Evolutionary conservation across 1,140 invertebrate genomes (phyloP).

Genomic region (Solenopsis invicta): DNA sequence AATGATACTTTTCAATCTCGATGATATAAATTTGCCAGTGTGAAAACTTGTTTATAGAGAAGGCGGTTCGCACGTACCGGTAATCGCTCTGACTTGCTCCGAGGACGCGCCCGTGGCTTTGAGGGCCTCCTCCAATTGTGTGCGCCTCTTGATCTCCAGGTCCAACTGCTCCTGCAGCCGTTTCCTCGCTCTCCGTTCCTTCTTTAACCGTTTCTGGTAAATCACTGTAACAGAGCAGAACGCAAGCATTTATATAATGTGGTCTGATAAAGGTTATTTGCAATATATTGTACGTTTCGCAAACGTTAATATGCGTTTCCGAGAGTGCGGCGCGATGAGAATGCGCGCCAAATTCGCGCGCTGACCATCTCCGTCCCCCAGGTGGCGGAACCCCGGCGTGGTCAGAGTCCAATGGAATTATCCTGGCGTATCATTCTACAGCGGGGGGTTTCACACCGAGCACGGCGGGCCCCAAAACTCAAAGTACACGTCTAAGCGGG

Average conservation of each 20-base stretch:
- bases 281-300: background rate
- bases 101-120: constrained; percentile 92
- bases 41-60: background rate
- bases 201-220: constrained; percentile 95
- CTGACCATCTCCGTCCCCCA: constrained; percentile 62
- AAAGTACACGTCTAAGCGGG: constrained; percentile 75
- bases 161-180: constrained; percentile 95
- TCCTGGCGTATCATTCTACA: constrained; percentile 78
- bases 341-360: constrained; percentile 54
- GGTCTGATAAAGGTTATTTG: background rate
- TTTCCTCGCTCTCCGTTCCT: constrained; percentile 93
- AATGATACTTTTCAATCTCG: background rate
- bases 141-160: constrained; percentile 91
- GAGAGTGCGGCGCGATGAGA: background rate
- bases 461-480: constrained; percentile 71
- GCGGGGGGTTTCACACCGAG: constrained; percentile 79
- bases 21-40: background rate
- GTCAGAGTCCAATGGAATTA: constrained; percentile 78
- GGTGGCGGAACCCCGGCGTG: constrained; percentile 81
- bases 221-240: constrained; percentile 89
- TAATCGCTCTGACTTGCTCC: constrained; percentile 92
- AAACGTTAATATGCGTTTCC: background rate
- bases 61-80: constrained; percentile 87
- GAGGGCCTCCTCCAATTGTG: constrained; percentile 93
- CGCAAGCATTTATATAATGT: background rate